phyloP scores from a whole-genome alignment of 1,140 invertebrate genomes.

The Cyclargus thomasi region DNA sequence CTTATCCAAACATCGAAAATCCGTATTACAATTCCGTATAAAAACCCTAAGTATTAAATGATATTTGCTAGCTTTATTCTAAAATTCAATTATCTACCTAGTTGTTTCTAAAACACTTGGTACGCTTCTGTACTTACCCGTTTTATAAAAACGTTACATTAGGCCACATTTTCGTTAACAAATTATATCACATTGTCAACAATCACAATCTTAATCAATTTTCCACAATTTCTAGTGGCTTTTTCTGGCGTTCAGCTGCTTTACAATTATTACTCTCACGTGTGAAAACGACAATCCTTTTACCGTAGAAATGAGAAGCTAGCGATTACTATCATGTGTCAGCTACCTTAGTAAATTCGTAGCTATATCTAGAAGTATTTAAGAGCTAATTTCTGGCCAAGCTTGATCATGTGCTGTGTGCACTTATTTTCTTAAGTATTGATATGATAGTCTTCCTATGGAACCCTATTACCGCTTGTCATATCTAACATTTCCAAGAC shows the following conservation, averaged over 20 bases:
- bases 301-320: too few species aligned
- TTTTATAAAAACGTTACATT: constrained; percentile 26
- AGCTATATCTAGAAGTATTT: too few species aligned
- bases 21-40: neutral
- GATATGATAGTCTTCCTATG: too few species aligned
- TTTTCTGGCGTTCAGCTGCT: neutral
- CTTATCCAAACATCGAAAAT: neutral
- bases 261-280: neutral
- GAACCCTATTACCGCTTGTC: too few species aligned
- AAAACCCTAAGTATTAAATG: constrained; percentile 1
- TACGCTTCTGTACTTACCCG: constrained; percentile 30
- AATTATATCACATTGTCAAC: constrained; percentile 47
- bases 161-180: constrained; percentile 55
- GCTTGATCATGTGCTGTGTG: too few species aligned
- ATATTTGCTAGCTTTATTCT: neutral
- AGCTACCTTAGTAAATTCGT: too few species aligned
- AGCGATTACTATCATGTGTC: too few species aligned
- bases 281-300: neutral
- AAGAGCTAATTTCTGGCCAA: too few species aligned
- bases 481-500: too few species aligned
- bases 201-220: constrained; percentile 39
- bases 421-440: too few species aligned
- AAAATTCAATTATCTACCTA: constrained; percentile 2
- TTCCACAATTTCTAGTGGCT: neutral
- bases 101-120: constrained; percentile 14